A percentile compares a stretch with the other conserved stretches of the same genome.
Evolutionary conservation across 2,888 invertebrate species (phyloP).

Genomic region (Phorcus lineatus): DNA sequence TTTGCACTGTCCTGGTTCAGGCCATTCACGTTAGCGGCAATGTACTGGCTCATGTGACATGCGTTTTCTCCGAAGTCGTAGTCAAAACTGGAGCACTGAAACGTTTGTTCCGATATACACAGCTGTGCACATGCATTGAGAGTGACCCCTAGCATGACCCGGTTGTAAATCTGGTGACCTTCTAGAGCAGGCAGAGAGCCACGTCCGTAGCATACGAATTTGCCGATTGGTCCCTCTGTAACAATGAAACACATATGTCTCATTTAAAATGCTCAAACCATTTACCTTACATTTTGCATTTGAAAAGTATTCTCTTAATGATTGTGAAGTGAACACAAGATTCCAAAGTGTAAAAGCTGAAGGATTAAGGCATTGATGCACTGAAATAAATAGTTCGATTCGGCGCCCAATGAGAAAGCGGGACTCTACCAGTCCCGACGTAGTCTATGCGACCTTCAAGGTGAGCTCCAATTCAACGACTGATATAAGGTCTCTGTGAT

Average conservation of each 20-base stretch:
- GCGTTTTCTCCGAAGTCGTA: conserved; percentile 65
- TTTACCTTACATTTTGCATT: too few relatives aligned
- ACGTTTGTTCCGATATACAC: conserved; percentile 67
- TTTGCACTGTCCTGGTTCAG: conserved; percentile 53
- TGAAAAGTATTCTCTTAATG: too few relatives aligned
- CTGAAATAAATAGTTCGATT: too few relatives aligned
- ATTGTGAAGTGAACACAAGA: too few relatives aligned
- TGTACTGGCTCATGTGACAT: conserved; percentile 70
- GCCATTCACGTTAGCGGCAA: conserved; percentile 69
- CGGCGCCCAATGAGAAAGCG: too few relatives aligned
- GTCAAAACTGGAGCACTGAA: conserved; percentile 70
- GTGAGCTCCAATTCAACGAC: too few relatives aligned
- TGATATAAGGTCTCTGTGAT: too few relatives aligned
- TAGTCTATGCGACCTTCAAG: too few relatives aligned
- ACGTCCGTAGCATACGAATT: conserved; percentile 70
- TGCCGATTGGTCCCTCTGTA: conserved; percentile 66
- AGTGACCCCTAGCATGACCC: conserved; percentile 63
- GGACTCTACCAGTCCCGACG: too few relatives aligned
- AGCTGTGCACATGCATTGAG: conserved; percentile 70
- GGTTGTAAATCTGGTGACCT: conserved; percentile 65
- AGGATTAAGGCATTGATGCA: too few relatives aligned
- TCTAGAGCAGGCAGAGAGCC: conserved; percentile 65
- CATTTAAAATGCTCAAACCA: too few relatives aligned
- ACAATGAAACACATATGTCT: neutral
- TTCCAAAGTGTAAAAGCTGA: too few relatives aligned